Percentiles rank a stretch among this genome's conserved stretches.
Conservation (phyloP, 2,888 invertebrate species). For the Dicyrtoma fusca region DNA sequence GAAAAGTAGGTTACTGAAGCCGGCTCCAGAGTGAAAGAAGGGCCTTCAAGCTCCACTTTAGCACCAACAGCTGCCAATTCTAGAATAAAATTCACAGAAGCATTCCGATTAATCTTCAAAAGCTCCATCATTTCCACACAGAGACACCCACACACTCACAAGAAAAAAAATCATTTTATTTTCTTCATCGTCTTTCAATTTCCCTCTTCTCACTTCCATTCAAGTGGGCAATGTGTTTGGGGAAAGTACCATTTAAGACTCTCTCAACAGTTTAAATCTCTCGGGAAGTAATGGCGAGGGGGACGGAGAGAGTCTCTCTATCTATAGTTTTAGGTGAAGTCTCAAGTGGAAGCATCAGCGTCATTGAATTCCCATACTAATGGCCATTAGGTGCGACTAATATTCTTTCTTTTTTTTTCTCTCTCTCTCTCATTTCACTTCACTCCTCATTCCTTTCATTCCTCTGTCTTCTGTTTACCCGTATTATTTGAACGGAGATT, state of each 20-base stretch:
- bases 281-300: not conserved
- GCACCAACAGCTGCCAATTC: constrained; percentile 34
- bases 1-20: constrained; percentile 51
- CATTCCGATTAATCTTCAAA: no score
- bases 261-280: not conserved
- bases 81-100: constrained; percentile 6
- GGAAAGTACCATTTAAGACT: not conserved
- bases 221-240: not conserved
- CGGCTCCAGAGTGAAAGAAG: constrained; percentile 42
- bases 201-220: not conserved
- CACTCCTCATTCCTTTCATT: no score
- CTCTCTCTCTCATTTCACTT: no score
- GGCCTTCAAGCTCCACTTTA: constrained; percentile 46
- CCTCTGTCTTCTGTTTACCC: no score
- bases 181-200: not conserved
- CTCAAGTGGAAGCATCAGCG: not conserved
- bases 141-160: not conserved
- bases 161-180: not conserved
- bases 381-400: not conserved
- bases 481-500: no score
- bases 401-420: not conserved
- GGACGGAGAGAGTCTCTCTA: no score
- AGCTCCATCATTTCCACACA: not conserved
- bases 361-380: constrained; percentile 2
- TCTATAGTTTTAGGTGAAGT: no score